Conservation (phyloP, 2,888 invertebrate species). For the Drosophila paucipuncta region DNA sequence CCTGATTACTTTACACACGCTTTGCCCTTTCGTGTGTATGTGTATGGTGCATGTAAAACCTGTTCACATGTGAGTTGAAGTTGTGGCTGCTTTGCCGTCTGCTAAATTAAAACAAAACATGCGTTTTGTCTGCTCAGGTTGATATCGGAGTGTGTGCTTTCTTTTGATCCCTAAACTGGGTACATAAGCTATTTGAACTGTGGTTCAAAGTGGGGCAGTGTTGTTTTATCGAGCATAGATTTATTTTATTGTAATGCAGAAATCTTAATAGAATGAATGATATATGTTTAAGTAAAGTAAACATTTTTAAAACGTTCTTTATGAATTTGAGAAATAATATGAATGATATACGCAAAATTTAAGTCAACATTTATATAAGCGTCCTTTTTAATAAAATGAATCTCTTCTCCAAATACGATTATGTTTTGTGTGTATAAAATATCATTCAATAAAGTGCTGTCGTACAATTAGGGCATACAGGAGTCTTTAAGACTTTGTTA, state of each 20-base stretch:
- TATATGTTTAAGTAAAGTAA: neutral
- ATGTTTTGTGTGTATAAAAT: neutral
- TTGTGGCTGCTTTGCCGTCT: conserved; percentile 48
- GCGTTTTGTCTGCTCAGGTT: conserved; percentile 71
- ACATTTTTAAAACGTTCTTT: neutral
- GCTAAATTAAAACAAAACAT: conserved; percentile 77
- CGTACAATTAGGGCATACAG: conserved; percentile 22
- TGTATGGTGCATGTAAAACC: conserved; percentile 48
- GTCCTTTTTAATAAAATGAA: neutral
- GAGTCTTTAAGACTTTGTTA: neutral
- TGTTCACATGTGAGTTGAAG: conserved; percentile 52
- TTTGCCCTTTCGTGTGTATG: conserved; percentile 37
- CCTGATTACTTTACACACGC: conserved; percentile 32
- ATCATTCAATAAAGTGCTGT: neutral
- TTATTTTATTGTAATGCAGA: neutral
- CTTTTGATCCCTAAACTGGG: neutral
- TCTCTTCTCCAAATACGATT: neutral
- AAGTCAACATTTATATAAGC: neutral
- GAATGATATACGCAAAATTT: neutral
- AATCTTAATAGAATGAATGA: neutral
- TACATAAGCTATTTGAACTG: conserved; percentile 17
- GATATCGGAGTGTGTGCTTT: conserved; percentile 47
- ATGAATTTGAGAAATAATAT: neutral
- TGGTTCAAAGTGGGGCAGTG: neutral
- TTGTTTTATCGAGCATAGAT: neutral